Percentiles rank a stretch among this genome's conserved stretches.
Conservation (phyloP, 2,113 vertebrate genomes). For the Megaptera novaeangliae region DNA sequence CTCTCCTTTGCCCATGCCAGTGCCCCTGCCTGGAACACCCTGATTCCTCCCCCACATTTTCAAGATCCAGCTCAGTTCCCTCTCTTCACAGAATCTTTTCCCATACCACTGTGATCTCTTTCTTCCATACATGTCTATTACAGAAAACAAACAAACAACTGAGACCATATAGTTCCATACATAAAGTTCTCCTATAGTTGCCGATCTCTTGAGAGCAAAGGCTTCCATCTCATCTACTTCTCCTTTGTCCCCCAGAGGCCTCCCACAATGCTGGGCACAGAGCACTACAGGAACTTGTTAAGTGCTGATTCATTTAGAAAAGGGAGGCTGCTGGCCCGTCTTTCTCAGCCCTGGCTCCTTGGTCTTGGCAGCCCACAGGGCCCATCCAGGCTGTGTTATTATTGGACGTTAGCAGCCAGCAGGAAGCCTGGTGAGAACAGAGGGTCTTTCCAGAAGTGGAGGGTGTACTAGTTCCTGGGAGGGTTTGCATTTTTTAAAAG, state of each 20-base stretch:
- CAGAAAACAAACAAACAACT: not conserved
- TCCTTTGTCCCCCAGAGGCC: not conserved
- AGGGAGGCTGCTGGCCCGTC: not conserved
- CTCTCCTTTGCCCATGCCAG: not conserved
- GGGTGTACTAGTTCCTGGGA: conserved; percentile 42
- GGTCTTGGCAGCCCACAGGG: conserved; percentile 20
- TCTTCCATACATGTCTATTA: not conserved
- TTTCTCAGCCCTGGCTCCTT: not conserved
- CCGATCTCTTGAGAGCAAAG: not conserved
- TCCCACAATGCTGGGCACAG: not conserved
- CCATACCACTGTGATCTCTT: not conserved
- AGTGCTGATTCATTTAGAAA: not conserved
- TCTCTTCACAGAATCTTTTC: not conserved
- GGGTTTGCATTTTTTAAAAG: conserved; percentile 47
- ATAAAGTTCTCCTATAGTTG: not conserved
- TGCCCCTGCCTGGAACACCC: not conserved
- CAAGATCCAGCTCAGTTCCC: not conserved
- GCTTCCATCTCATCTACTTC: not conserved
- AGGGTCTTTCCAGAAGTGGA: conserved; percentile 43
- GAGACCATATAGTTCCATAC: not conserved
- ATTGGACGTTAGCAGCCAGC: conserved; percentile 53
- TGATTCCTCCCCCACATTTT: not conserved
- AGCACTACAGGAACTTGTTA: not conserved
- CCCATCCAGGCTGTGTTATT: conserved; percentile 66
- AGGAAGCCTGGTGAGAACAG: conserved; percentile 52